Evolutionary conservation across 1,140 invertebrate genomes (phyloP).

Genomic region (Diorhabda elongata): DNA sequence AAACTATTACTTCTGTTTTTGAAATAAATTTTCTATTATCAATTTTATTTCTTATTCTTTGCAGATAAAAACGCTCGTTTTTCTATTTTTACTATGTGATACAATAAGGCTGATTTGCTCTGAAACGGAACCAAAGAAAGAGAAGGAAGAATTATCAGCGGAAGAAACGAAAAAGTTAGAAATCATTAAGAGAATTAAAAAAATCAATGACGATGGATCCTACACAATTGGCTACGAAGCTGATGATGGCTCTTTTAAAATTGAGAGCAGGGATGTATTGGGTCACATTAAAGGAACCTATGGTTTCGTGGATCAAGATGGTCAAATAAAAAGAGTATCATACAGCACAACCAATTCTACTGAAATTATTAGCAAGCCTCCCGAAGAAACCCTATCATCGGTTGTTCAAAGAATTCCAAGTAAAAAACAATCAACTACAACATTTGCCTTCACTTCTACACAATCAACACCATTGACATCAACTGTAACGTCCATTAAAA

Average conservation of each 20-base stretch:
- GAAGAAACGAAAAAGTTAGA: conserved; percentile 57
- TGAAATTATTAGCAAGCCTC: conserved; percentile 51
- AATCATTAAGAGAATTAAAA: conserved; percentile 72
- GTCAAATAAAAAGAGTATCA: conserved; percentile 78
- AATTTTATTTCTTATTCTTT: neutral
- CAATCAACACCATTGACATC: conserved; percentile 36
- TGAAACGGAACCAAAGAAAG: conserved; percentile 25
- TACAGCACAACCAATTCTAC: conserved; percentile 62
- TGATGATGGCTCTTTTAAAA: conserved; percentile 78
- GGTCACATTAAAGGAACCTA: conserved; percentile 84
- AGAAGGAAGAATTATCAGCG: conserved; percentile 51
- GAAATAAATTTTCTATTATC: neutral
- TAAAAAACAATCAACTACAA: conserved; percentile 32
- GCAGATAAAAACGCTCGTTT: neutral
- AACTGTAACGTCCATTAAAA: conserved; percentile 55
- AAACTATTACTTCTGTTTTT: neutral
- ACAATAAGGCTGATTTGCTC: neutral
- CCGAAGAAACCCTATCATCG: conserved; percentile 47
- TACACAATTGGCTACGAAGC: conserved; percentile 84
- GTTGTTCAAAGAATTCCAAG: conserved; percentile 52
- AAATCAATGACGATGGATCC: conserved; percentile 77
- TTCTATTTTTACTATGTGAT: neutral
- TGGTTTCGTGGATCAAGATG: conserved; percentile 76
- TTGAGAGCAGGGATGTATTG: conserved; percentile 73
- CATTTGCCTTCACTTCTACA: conserved; percentile 40